Percentiles rank a stretch among this genome's conserved stretches.
Evolutionary conservation across 2,113 vertebrate species (phyloP).

Genomic region (Dissostichus mawsoni): DNA sequence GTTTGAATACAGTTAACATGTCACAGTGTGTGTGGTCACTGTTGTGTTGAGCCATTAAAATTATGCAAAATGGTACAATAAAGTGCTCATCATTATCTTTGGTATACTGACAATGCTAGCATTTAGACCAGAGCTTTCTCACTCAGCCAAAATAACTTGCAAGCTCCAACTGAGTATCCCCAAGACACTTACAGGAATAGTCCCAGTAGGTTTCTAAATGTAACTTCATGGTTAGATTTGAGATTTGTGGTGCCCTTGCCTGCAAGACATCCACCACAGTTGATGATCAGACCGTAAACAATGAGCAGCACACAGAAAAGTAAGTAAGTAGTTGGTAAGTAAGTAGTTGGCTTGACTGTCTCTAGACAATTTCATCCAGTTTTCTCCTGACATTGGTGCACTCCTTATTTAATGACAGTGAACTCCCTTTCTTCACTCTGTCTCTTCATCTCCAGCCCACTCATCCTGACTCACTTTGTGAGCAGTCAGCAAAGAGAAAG

Average conservation of each 20-base stretch:
- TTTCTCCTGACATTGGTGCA: background rate
- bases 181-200: background rate
- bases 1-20: background rate
- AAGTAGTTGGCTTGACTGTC: background rate
- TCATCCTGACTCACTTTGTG: conserved; percentile 33
- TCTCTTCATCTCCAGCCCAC: conserved; percentile 44
- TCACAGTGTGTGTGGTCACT: background rate
- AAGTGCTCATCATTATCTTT: background rate
- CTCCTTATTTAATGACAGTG: conserved; percentile 12
- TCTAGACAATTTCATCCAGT: too few relatives aligned
- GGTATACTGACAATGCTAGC: background rate
- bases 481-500: conserved; percentile 13
- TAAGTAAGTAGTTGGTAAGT: too few relatives aligned
- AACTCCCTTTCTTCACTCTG: background rate
- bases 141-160: background rate
- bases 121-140: background rate
- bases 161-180: background rate
- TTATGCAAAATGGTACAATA: conserved; percentile 12
- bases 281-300: too few relatives aligned
- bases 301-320: too few relatives aligned
- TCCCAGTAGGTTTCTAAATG: too few relatives aligned
- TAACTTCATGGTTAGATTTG: too few relatives aligned
- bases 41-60: background rate
- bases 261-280: too few relatives aligned
- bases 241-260: too few relatives aligned